Percentiles rank a stretch among this genome's conserved stretches.
These are phyloP conservation scores for Pseudolycoriella hygida DNA, from an alignment of 2,888 invertebrate genomes.

Conservation along the genomic window DNA sequence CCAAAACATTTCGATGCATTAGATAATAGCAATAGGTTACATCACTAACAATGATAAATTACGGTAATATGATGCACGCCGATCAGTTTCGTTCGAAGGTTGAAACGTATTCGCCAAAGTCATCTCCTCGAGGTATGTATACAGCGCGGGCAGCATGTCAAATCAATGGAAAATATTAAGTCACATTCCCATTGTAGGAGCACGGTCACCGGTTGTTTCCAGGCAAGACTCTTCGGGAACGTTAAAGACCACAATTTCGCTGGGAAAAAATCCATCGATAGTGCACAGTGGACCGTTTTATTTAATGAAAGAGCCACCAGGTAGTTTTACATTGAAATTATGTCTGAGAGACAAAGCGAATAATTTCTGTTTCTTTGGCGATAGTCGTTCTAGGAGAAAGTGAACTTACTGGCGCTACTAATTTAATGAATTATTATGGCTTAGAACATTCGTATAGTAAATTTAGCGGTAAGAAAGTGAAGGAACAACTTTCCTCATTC, in stretches of 20 bases:
- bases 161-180: too few species aligned
- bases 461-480: constrained; percentile 90
- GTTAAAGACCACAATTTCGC: constrained; percentile 89
- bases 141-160: too few species aligned
- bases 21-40: too few species aligned
- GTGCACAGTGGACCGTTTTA: constrained; percentile 97
- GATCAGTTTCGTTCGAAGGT: constrained; percentile 81
- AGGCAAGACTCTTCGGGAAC: constrained; percentile 95
- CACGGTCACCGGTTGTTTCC: constrained; percentile 86
- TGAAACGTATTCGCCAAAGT: constrained; percentile 90
- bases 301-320: constrained; percentile 91
- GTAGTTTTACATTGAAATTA: constrained; percentile 34
- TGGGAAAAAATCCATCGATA: constrained; percentile 93
- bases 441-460: constrained; percentile 95
- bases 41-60: constrained; percentile 15
- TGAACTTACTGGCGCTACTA: constrained; percentile 88
- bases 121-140: constrained; percentile 56
- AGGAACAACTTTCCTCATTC: constrained; percentile 89
- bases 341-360: too few species aligned
- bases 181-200: constrained; percentile 33
- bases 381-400: constrained; percentile 50
- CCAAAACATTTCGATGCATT: too few species aligned
- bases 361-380: constrained; percentile 1
- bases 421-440: constrained; percentile 92
- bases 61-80: constrained; percentile 64